Base-by-base conservation (phyloP, 2,113 vertebrate species). In the Varanus komodoensis region DNA sequence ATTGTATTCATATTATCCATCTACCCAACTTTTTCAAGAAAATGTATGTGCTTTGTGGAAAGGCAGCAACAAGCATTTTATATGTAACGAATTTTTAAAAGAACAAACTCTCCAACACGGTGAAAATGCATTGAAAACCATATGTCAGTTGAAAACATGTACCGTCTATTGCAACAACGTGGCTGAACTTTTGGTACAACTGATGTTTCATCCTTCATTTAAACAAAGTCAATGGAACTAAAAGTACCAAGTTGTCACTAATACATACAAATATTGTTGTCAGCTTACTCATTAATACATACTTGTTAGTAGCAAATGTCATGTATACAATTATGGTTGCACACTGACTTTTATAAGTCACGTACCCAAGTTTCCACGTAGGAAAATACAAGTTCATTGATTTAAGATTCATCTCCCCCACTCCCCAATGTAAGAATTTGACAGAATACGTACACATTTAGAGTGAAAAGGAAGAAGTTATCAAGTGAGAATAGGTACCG, bases 401-500 rank as follows among this genome's bases (percentile, higher is more conserved):
- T 89, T 89, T 86, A 83, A 87, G 88, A 88, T 89, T 81, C 61
- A 44, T 44, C 38, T 91, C 48, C 73, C 88, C 79, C 85, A 90
- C 64, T 86, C 79, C 91, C 81, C 85, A 82, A 82, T 91, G 87
- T 89, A 50, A 84, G 29, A 82, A 83, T 85, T 79, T 87, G 67
- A 95, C 83, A 93, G 83, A 94, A 92, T 96, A 93, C 89, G 93
- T 93, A 94, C 93, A 93, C 21, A 92, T 54, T 0, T 89, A 95
- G 91, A 94, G 93, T 93, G 90, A 95, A 96, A 85, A 88, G 89
- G 95, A 93, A 89, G 88, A 90, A 81, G 93, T 92, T 91, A 95
- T 91, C 90, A 93, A 96, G 91, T 92, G 90, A 92, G 89, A 71
- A 79, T 94, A 96, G 95, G 82, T 96, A 96, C 94, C 96, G 87